Evolutionary conservation across 2,888 invertebrate species (phyloP).

Genomic region (Acanthosepion pharaonis): DNA sequence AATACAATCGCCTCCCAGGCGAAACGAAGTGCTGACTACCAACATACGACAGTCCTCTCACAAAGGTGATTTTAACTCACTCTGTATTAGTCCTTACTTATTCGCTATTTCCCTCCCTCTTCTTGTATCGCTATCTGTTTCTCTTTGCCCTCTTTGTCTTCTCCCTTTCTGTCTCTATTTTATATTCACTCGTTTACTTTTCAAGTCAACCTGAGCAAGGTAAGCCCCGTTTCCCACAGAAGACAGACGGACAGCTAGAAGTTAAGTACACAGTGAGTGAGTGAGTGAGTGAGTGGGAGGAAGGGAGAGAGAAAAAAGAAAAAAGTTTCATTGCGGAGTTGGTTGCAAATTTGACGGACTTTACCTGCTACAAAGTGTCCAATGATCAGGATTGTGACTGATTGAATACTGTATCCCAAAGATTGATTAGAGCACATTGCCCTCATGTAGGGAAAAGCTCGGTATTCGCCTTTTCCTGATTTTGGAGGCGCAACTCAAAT

Average conservation of each 20-base stretch:
- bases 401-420: neutral
- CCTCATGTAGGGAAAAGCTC: neutral
- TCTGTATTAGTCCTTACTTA: neutral
- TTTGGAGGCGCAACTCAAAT: neutral
- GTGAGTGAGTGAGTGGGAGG: neutral
- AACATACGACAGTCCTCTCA: neutral
- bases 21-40: neutral
- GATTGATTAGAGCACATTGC: neutral
- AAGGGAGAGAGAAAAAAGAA: neutral
- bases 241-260: neutral
- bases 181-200: neutral
- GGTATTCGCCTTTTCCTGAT: neutral
- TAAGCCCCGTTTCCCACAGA: neutral
- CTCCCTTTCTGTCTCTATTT: neutral
- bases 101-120: neutral
- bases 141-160: neutral
- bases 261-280: neutral
- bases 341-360: neutral
- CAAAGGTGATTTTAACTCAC: neutral
- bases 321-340: neutral
- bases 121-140: neutral
- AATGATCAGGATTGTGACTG: neutral
- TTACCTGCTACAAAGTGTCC: neutral
- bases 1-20: constrained; percentile 20
- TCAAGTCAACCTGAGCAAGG: neutral